Evolutionary conservation across 2,113 vertebrate genomes (phyloP).

Genomic region (Thermophis baileyi): DNA sequence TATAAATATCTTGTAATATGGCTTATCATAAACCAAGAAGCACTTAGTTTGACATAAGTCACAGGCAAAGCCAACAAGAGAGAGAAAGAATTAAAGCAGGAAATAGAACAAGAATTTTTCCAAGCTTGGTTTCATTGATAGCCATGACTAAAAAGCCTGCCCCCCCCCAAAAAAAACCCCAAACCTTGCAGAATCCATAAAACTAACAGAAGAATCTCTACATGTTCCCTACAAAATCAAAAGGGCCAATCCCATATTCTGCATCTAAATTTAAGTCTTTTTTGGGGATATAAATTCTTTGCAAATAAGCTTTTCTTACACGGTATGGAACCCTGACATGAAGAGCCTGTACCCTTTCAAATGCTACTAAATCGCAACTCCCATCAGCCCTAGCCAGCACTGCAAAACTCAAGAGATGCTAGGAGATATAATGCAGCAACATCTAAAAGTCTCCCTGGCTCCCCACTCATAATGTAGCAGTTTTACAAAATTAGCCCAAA

Average conservation of each 20-base stretch:
- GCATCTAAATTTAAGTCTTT: not conserved
- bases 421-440: not conserved
- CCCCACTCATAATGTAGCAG: conserved; percentile 8
- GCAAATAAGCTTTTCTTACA: conserved; percentile 20
- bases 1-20: not conserved
- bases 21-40: not conserved
- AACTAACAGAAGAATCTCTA: not conserved
- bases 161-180: fast-evolving
- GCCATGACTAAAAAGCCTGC: not conserved
- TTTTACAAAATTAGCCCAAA: conserved; percentile 20
- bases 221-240: not conserved
- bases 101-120: not conserved
- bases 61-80: not conserved
- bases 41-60: not conserved
- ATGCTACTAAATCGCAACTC: not conserved
- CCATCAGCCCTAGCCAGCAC: not conserved
- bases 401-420: not conserved
- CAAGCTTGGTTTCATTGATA: not conserved
- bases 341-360: not conserved
- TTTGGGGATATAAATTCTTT: not conserved
- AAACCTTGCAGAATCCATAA: not conserved
- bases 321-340: not conserved
- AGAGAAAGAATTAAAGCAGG: not conserved
- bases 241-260: not conserved
- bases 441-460: not conserved